phyloP scores from a whole-genome alignment of 2,113 vertebrate species.

The Python bivittatus region DNA sequence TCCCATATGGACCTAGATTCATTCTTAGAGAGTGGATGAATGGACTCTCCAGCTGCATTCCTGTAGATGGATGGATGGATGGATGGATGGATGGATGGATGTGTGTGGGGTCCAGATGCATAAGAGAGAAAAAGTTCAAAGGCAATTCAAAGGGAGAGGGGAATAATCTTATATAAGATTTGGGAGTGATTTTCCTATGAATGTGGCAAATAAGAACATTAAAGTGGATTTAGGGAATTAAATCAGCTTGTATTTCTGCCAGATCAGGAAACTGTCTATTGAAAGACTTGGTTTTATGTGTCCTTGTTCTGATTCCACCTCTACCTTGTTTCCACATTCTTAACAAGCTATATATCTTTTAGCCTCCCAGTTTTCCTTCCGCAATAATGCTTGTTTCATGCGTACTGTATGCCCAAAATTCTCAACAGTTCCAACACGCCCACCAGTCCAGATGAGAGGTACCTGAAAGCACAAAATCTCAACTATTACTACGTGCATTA shows the following conservation, averaged over 20 bases:
- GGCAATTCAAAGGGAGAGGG: neutral
- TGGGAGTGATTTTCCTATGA: neutral
- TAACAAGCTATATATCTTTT: neutral
- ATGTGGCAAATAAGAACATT: neutral
- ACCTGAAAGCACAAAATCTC: neutral
- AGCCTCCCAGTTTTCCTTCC: neutral
- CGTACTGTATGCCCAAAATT: no score
- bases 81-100: neutral
- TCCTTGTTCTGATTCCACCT: neutral
- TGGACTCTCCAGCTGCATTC: neutral
- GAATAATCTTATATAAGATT: neutral
- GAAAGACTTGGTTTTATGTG: neutral
- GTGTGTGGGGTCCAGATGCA: neutral
- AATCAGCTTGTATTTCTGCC: neutral
- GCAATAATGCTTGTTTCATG: neutral
- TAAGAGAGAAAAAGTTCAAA: neutral
- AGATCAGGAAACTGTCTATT: neutral
- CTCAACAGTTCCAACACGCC: neutral
- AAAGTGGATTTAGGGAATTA: neutral
- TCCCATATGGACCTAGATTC: neutral
- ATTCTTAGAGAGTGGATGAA: neutral
- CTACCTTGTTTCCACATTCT: neutral
- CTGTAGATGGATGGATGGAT: neutral
- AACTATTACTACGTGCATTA: neutral
- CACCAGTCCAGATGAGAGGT: neutral